Base-by-base conservation (phyloP, 2,113 vertebrate genomes). In the Microtus pennsylvanicus region DNA sequence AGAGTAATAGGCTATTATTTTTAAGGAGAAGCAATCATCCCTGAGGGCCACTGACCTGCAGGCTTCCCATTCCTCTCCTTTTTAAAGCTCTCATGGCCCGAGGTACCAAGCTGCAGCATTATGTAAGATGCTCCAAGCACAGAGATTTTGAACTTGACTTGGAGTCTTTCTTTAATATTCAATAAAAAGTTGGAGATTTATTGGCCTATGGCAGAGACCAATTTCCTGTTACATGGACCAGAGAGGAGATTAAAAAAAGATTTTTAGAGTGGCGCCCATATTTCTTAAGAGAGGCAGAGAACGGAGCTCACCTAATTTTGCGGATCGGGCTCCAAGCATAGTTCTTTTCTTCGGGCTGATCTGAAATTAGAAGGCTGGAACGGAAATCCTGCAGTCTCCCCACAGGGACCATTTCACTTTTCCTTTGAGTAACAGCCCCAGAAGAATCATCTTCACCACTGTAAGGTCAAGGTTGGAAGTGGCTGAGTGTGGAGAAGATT, bases 1-100 rank as follows among this genome's bases (percentile, higher is more conserved):
- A 92, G 87, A 96, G 89, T 94, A 97, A 98, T 94, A 96, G 92
- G 94, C 87, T 94, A 97, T 95, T 97, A 96, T 97, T 97, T 95
- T 93, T 89, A 95, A 96, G 82, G 81, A 94, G 91, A 97, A 91
- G 69, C 90, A 94, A 93, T 94, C 69, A 26, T 75, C 75, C 91
- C 97, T 72, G 67, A 87, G 45, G 93, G 50, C 42, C 47, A 89
- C 93, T 80, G 97, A 96, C 63, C 95, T 28, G 63, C 85, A 97
- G 94, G 97, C 93, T 87, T 91, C 72, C 45, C 85, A 85, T 98
- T 97, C 94, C 83, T 95, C 67, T 77, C 70, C 42, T 98, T 96
- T 94, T 95, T 95, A 94, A 80, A 90, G 67, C 82, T 87, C 70
- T 81, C n/a, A 17, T 91, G 94, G 96, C 93, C 61, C 3, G 69